Evolutionary conservation across 2,888 invertebrate genomes (phyloP).

Genomic region (Cacoxenus indagator): DNA sequence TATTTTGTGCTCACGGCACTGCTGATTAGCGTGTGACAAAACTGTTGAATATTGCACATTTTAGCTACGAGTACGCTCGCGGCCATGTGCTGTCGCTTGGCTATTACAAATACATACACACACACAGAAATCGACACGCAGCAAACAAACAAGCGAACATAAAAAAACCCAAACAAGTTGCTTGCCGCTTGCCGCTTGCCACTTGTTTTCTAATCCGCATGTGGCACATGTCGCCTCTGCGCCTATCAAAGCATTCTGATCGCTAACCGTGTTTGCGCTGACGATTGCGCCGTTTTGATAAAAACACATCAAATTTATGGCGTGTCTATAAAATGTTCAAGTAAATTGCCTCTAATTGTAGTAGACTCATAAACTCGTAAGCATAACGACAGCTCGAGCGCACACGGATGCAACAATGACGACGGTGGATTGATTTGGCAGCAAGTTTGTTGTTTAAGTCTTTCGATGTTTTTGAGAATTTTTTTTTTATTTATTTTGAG

Average conservation of each 20-base stretch:
- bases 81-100: background rate
- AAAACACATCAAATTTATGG: background rate
- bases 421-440: constrained; percentile 10
- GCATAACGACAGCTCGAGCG: constrained; percentile 61
- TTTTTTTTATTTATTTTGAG: background rate
- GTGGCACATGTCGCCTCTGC: background rate
- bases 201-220: background rate
- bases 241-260: constrained; percentile 40
- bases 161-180: no score
- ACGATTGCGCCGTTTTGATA: background rate
- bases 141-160: no score
- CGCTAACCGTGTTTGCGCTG: background rate
- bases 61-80: background rate
- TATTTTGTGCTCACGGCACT: background rate
- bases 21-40: constrained; percentile 11
- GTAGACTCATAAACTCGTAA: constrained; percentile 13
- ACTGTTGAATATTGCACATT: constrained; percentile 4
- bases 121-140: background rate
- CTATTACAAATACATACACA: background rate
- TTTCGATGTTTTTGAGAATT: constrained; percentile 47
- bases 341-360: constrained; percentile 16
- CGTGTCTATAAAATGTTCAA: background rate
- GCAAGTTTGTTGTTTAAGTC: constrained; percentile 58
- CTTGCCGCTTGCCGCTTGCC: no score
- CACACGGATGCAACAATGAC: constrained; percentile 24